Base-by-base conservation (phyloP, 1,140 invertebrate genomes). In the Nylanderia fulva region DNA sequence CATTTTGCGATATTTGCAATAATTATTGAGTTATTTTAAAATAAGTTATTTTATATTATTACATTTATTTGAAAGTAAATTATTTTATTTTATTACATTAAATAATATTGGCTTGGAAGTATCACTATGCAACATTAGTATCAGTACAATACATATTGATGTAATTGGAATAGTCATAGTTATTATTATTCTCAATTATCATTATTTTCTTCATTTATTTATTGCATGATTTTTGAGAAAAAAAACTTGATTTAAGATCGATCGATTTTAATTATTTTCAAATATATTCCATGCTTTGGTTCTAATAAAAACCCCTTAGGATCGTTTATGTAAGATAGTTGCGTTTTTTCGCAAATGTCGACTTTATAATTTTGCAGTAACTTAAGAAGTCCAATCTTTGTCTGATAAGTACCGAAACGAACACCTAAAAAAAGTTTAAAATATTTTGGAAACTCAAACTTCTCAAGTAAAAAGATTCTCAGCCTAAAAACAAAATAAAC, bases 261-360 rank as follows among this genome's bases (percentile, higher is more conserved):
- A 69, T 69, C 3, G n/a, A 87, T 0, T 84, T 89, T 92, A 0
- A 39, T 90, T 27, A 93, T 76, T 54, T 89, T 92, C 8, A 93
- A 82, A 60, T 86, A 64, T 61, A 92, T 85, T 56, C 88, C 92
- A 42, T 60, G 72, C 21, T 68, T 61, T 3, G 92, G 91, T 3
- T 84, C 11, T 4, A 92, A 36, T 24, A 92, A 24, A 58, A 92
- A 85, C 1, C 80, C 94, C 90, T 97, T 94, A 61, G 95, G 92
- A 0, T 97, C 96, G 68, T 97, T 92, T 89, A 96, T 95, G 85
- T 90, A 93, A 0, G 92, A 90, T 54, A 21, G 36, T 2, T 90
- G 58, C 2, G 93, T 94, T 64, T 92, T 86, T 0, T 93, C 90
- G 54, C 92, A 94, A 58, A 88, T 77, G 1, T 92, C 89, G 9